Conservation (phyloP, 2,113 vertebrate species). For the Notothenia rossii region DNA sequence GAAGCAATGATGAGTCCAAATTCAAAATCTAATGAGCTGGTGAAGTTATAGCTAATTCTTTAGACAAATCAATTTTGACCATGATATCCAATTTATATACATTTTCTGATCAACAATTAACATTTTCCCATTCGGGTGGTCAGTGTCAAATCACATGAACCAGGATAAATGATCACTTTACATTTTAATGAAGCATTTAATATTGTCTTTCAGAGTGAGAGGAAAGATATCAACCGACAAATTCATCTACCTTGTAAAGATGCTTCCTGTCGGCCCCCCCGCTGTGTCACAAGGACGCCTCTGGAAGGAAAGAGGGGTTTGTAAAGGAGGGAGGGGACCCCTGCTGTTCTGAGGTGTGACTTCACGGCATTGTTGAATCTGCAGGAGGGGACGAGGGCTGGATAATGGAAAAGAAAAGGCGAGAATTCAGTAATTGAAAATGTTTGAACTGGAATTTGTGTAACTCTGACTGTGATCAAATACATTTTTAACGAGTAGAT, state of each 20-base stretch:
- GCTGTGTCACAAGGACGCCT: conserved; percentile 33
- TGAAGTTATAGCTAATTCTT: conserved; percentile 5
- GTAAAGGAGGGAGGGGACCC: conserved; percentile 28
- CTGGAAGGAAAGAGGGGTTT: conserved; percentile 18
- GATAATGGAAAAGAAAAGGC: not conserved
- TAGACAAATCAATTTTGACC: not conserved
- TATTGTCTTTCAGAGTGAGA: not conserved
- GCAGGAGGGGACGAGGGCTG: conserved; percentile 7
- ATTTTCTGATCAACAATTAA: not conserved
- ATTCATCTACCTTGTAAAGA: conserved; percentile 13
- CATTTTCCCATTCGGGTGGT: not conserved
- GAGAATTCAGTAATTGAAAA: not conserved
- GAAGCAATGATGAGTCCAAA: conserved; percentile 1
- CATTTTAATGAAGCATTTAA: not conserved
- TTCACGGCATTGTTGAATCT: conserved; percentile 51
- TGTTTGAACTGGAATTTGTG: not conserved
- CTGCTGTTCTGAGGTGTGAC: conserved; percentile 68
- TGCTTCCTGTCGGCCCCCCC: conserved; percentile 29
- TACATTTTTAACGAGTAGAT: not conserved
- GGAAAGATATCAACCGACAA: too few relatives aligned
- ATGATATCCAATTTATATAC: not conserved
- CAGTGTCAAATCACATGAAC: not conserved
- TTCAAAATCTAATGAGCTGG: not conserved
- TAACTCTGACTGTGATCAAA: not conserved
- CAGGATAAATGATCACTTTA: not conserved